Evolutionary conservation across 2,797 vertebrate species (phyloP).

Genomic region (Poecile montanus): DNA sequence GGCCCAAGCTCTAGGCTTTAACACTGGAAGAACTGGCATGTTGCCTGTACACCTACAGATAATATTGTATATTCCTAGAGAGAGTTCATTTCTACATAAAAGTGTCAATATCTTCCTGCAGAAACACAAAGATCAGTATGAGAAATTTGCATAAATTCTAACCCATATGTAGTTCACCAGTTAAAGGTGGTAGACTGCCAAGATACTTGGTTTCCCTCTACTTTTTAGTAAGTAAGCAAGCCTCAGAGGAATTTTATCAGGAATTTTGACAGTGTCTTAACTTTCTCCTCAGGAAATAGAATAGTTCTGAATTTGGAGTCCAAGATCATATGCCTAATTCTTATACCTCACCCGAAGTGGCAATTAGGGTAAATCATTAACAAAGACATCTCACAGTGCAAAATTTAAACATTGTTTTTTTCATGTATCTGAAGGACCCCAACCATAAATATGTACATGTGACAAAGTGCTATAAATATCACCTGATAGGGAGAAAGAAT

Average conservation of each 20-base stretch:
- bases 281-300: not conserved
- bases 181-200: not conserved
- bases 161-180: not conserved
- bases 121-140: not conserved
- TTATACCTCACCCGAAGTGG: not conserved
- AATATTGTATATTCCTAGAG: not conserved
- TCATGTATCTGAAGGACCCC: not conserved
- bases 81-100: not conserved
- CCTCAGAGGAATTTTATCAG: not conserved
- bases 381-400: not conserved
- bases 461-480: not conserved
- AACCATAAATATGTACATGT: not conserved
- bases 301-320: not conserved
- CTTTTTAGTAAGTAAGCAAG: not conserved
- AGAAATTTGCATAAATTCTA: not conserved
- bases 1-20: not conserved
- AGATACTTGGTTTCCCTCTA: not conserved
- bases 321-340: not conserved
- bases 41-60: not conserved
- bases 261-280: not conserved
- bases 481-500: not conserved
- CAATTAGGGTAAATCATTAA: not conserved
- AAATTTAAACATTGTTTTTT: not conserved
- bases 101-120: not conserved
- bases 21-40: not conserved